Conservation (phyloP, 92 coral and sea anemone species). For the Phymanthus crucifer region DNA sequence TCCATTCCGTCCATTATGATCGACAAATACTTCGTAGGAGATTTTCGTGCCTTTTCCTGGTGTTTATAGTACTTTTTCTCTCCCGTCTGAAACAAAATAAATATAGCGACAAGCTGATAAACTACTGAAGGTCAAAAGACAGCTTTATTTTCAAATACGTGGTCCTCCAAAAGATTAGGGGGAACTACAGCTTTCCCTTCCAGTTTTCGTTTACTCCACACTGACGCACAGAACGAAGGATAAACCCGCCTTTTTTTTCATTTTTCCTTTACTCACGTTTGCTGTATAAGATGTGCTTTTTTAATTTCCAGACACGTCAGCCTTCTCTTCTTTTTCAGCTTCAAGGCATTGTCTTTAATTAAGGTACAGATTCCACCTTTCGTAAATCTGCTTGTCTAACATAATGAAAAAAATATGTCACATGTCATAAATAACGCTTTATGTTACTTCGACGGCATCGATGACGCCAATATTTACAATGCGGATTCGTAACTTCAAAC, state of each 20-base stretch:
- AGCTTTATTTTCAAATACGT: no score
- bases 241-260: no score
- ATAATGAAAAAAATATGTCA: neutral
- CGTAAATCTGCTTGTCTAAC: constrained; percentile 18
- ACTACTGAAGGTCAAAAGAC: no score
- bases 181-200: no score
- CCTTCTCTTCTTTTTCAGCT: constrained; percentile 1
- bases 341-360: neutral
- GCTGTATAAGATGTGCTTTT: constrained; percentile 6
- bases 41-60: constrained; percentile 25
- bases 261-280: constrained; percentile 5
- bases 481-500: no score
- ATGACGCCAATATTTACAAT: no score
- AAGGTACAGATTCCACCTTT: constrained; percentile 20
- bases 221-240: no score
- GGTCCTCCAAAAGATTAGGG: no score
- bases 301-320: constrained; percentile 14
- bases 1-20: constrained; percentile 38
- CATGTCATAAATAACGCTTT: neutral
- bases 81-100: no score
- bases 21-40: constrained; percentile 18
- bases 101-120: no score
- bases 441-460: neutral
- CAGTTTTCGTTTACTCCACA: no score
- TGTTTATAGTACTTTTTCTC: constrained; percentile 26